Percentiles rank a stretch among this genome's conserved stretches.
phyloP scores from a whole-genome alignment of 2,888 invertebrate species.

The Athrips mouffetella region DNA sequence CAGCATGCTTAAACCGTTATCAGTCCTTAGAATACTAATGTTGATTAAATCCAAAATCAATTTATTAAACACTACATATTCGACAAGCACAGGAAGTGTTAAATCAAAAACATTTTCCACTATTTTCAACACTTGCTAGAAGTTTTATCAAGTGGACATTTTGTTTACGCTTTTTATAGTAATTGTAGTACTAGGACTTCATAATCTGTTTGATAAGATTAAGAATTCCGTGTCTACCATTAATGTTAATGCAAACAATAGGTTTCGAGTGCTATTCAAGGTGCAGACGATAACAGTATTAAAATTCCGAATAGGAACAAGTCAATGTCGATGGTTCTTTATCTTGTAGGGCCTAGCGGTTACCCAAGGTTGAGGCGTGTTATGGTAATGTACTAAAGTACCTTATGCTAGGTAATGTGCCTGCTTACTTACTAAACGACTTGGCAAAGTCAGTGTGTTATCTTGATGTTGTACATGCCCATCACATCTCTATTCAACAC shows the following conservation, averaged over 20 bases:
- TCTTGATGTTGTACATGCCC: neutral
- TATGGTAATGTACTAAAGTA: slow-evolving; percentile 9
- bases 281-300: slow-evolving; percentile 16
- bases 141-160: too few relatives aligned
- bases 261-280: slow-evolving; percentile 1
- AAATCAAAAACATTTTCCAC: too few relatives aligned
- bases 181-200: neutral
- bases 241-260: slow-evolving; percentile 5
- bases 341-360: slow-evolving; percentile 9
- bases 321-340: slow-evolving; percentile 11
- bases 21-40: too few relatives aligned
- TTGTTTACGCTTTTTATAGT: neutral
- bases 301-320: slow-evolving; percentile 29
- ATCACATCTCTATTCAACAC: slow-evolving; percentile 12
- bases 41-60: too few relatives aligned
- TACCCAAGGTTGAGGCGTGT: slow-evolving; percentile 9
- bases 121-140: neutral
- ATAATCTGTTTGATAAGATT: slow-evolving; percentile 3
- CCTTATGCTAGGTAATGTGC: slow-evolving; percentile 1
- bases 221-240: neutral
- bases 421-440: slow-evolving; percentile 6
- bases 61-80: too few relatives aligned
- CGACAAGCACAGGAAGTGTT: too few relatives aligned
- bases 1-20: neutral
- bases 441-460: neutral